These are phyloP conservation scores for Xenotilapia leptura DNA, from an alignment of 2,113 vertebrate genomes.

Conservation along the genomic window DNA sequence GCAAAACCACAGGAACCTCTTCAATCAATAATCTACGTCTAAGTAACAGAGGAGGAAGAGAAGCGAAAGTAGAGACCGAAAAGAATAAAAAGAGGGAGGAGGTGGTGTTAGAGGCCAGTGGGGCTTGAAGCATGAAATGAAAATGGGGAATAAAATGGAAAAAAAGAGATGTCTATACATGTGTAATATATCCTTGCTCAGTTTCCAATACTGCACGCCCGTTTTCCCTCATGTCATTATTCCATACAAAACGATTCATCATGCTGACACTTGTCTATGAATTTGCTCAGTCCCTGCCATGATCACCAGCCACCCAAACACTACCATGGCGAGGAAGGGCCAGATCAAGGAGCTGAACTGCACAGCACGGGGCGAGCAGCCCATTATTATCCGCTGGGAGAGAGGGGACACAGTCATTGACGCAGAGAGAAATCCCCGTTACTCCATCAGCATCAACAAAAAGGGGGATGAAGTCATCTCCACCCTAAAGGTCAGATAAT, in stretches of 20 bases:
- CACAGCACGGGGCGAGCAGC: constrained; percentile 90
- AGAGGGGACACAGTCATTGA: constrained; percentile 96
- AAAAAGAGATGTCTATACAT: constrained; percentile 54
- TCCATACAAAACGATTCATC: constrained; percentile 10
- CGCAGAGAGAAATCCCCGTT: constrained; percentile 89
- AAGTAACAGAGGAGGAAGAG: constrained; percentile 16
- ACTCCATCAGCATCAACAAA: constrained; percentile 94
- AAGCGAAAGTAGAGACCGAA: neutral
- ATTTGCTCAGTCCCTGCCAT: constrained; percentile 87
- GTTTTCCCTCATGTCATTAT: constrained; percentile 36
- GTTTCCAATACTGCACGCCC: constrained; percentile 21
- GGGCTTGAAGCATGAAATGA: constrained; percentile 63
- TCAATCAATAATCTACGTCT: constrained; percentile 66
- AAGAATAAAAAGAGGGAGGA: constrained; percentile 8
- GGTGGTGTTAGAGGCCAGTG: neutral
- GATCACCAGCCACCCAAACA: constrained; percentile 99
- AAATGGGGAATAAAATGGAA: constrained; percentile 32
- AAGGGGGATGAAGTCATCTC: constrained; percentile 95
- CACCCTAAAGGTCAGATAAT: constrained; percentile 84
- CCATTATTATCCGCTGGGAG: constrained; percentile 99
- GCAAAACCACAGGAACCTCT: constrained; percentile 73
- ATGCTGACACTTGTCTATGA: constrained; percentile 24
- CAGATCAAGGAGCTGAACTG: constrained; percentile 97
- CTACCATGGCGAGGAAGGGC: constrained; percentile 97
- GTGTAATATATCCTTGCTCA: constrained; percentile 28